Conservation (phyloP, 2,113 vertebrate genomes). For the Notothenia rossii region DNA sequence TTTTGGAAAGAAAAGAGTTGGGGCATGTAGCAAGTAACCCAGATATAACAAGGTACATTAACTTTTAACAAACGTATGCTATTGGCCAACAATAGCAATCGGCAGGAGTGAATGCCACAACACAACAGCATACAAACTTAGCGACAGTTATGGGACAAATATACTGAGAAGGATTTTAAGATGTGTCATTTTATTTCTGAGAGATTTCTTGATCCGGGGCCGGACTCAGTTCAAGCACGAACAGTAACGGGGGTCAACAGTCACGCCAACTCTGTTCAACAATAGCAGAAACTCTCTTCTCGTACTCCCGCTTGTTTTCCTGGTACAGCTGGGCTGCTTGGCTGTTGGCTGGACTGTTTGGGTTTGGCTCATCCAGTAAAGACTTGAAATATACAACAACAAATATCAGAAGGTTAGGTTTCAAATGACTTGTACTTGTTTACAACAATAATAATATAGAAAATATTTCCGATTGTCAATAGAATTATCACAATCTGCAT, state of each 20-base stretch:
- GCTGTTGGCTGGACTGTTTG: constrained; percentile 99
- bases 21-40: constrained; percentile 91
- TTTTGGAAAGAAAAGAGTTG: constrained; percentile 16
- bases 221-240: constrained; percentile 87
- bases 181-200: constrained; percentile 68
- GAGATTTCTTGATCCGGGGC: constrained; percentile 84
- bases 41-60: constrained; percentile 91
- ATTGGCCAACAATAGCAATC: constrained; percentile 87
- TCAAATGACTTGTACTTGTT: constrained; percentile 5
- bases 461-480: not conserved
- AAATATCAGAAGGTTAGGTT: constrained; percentile 26
- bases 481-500: not conserved
- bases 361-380: constrained; percentile 98
- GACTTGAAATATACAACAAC: constrained; percentile 84
- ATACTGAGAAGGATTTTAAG: constrained; percentile 84
- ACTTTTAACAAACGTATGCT: constrained; percentile 87
- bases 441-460: not conserved
- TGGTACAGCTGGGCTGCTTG: constrained; percentile 99
- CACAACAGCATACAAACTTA: constrained; percentile 92
- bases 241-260: constrained; percentile 91
- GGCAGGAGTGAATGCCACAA: constrained; percentile 86
- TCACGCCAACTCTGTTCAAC: constrained; percentile 99
- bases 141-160: constrained; percentile 91
- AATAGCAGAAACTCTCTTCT: constrained; percentile 98
- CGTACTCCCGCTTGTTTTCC: constrained; percentile 98